Conservation (phyloP, 2,797 vertebrate species). For the Psittacula derbiana region DNA sequence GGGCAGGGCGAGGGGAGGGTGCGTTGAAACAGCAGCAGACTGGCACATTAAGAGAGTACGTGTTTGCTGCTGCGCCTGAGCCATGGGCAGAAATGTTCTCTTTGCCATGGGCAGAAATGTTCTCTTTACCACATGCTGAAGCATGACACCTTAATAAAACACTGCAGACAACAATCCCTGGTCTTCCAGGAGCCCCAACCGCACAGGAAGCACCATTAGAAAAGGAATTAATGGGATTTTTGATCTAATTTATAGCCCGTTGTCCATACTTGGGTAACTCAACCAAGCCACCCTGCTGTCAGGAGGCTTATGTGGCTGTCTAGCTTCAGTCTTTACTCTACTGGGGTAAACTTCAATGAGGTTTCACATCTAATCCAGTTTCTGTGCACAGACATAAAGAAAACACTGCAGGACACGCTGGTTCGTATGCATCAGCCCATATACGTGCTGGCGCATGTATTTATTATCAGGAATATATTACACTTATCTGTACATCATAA, state of each 20-base stretch:
- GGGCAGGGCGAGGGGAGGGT: background rate
- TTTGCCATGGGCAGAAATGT: background rate
- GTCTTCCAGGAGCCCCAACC: background rate
- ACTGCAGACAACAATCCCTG: accelerated
- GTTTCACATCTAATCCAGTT: background rate
- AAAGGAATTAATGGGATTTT: background rate
- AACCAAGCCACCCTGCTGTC: background rate
- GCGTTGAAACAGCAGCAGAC: background rate
- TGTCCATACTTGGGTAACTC: background rate
- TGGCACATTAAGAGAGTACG: accelerated
- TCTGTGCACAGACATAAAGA: background rate
- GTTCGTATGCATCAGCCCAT: constrained; percentile 61
- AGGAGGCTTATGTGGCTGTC: background rate
- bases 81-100: background rate
- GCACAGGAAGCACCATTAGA: background rate
- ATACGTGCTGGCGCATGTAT: constrained; percentile 32
- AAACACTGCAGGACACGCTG: background rate
- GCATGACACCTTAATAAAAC: background rate
- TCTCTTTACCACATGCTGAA: accelerated
- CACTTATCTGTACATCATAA: constrained; percentile 72
- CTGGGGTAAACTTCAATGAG: background rate
- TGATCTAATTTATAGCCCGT: background rate
- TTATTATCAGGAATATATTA: constrained; percentile 74
- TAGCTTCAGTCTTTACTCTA: background rate
- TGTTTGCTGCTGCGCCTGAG: background rate